Percentiles rank a stretch among this genome's conserved stretches.
Evolutionary conservation across 1,140 invertebrate genomes (phyloP).

Genomic region (Drosophila sturtevanti): DNA sequence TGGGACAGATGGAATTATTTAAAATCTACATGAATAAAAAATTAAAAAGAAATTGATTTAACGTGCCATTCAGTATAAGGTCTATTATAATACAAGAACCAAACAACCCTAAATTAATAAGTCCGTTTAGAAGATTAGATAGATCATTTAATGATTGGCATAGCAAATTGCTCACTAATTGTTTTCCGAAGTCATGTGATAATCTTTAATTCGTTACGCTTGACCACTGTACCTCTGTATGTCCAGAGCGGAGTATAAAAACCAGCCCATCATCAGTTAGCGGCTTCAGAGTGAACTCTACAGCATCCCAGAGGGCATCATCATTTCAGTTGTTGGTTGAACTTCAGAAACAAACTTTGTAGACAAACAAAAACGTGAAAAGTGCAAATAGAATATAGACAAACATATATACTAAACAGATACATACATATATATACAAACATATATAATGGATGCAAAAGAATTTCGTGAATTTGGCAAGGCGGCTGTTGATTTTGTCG

Average conservation of each 20-base stretch:
- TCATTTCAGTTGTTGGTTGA: neutral
- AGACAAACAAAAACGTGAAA: constrained; percentile 55
- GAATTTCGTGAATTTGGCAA: constrained; percentile 90
- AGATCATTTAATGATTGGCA: constrained; percentile 2
- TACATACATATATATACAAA: neutral
- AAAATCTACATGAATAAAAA: neutral
- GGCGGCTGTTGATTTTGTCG: constrained; percentile 89
- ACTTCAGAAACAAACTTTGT: constrained; percentile 19
- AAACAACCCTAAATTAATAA: neutral
- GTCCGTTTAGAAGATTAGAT: neutral
- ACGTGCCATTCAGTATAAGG: neutral
- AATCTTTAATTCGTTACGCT: constrained; percentile 30
- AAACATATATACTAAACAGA: constrained; percentile 2
- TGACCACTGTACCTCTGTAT: constrained; percentile 5
- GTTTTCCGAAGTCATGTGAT: constrained; percentile 14
- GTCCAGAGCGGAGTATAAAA: constrained; percentile 40
- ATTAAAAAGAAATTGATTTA: constrained; percentile 15
- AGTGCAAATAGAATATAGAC: constrained; percentile 49
- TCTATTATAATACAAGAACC: neutral
- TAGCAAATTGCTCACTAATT: constrained; percentile 35
- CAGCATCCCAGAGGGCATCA: constrained; percentile 28
- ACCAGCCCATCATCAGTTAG: constrained; percentile 21
- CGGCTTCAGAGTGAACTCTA: constrained; percentile 40
- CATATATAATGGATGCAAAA: constrained; percentile 86
- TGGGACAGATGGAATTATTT: neutral